Evolutionary conservation across 2,888 invertebrate species (phyloP), one percentile per base, ranked within the genome.

Genomic region (Acleris holmiana): DNA sequence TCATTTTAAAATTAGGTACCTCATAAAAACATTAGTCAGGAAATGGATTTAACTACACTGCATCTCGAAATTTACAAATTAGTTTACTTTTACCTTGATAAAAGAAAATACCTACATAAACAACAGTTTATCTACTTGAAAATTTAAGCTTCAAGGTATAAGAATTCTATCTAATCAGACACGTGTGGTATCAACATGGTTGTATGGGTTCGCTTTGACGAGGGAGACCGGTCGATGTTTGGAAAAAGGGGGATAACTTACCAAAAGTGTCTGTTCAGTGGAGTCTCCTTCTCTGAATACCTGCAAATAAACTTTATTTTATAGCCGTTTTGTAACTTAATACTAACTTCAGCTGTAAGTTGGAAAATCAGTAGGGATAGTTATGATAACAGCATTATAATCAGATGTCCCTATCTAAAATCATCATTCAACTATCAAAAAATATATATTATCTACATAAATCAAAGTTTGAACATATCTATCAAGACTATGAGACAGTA

Each of bases 321-420:
- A 15, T 29, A 2, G 7, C 8, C 2, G 17, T 17, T 2, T 18
- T 17, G 4, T 15, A 15, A 51, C 2, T 48, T 23, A 13, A 17
- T 13, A 35, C 2, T 15, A 35, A 35, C 13, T 41, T 3, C n/a
- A 23, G 17, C 15, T 6, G 49, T 50, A 3, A 19, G 17, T 15
- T 23, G 21, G 15, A 7, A 50, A 59, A 71, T 85, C 84, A 85
- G 85, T 81, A 58, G 60, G 63, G 84, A 88, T 88, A 88, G 88
- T 88, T 86, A 83, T 85, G 70, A 67, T 84, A 84, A 87, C 88
- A 88, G 79, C 88, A 88, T 82, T 79, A 84, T 82, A 47, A 69
- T 86, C 82, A 86, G 88, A 88, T 88, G 88, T 88, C 88, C 88
- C 88, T 88, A 88, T 88, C 88, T 80, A 69, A 75, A 72, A 72